Percentiles rank a stretch among this genome's conserved stretches.
These are phyloP conservation scores for Melinopterus prodromus DNA, from an alignment of 2,888 invertebrate species.

Conservation along the genomic window DNA sequence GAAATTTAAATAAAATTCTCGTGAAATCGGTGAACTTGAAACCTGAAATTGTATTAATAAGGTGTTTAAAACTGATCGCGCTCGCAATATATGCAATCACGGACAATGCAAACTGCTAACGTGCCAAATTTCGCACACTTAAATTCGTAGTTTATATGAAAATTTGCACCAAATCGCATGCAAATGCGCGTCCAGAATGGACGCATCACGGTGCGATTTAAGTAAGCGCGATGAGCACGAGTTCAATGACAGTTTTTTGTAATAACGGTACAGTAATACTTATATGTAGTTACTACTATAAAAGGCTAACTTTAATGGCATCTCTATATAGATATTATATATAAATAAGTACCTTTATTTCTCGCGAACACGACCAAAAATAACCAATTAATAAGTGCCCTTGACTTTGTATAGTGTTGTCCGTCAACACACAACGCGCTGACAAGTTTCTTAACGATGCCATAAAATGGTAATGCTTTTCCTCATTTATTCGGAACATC, in stretches of 20 bases:
- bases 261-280: neutral
- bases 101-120: neutral
- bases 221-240: neutral
- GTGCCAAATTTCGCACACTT: neutral
- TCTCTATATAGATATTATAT: neutral
- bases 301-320: neutral
- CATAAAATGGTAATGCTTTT: neutral
- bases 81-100: neutral
- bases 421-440: neutral
- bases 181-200: neutral
- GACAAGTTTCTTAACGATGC: conserved; percentile 4
- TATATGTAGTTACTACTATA: neutral
- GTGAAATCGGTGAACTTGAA: neutral
- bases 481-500: neutral
- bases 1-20: neutral
- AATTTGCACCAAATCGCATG: neutral
- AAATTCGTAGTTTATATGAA: conserved; percentile 4
- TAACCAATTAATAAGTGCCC: neutral
- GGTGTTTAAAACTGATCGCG: neutral
- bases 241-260: neutral
- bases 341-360: neutral
- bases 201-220: too few relatives aligned
- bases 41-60: neutral
- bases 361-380: neutral
- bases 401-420: neutral